A percentile compares a stretch with the other conserved stretches of the same genome.
Conservation (phyloP, 2,113 vertebrate species). For the Rhegmatorhina hoffmannsi region DNA sequence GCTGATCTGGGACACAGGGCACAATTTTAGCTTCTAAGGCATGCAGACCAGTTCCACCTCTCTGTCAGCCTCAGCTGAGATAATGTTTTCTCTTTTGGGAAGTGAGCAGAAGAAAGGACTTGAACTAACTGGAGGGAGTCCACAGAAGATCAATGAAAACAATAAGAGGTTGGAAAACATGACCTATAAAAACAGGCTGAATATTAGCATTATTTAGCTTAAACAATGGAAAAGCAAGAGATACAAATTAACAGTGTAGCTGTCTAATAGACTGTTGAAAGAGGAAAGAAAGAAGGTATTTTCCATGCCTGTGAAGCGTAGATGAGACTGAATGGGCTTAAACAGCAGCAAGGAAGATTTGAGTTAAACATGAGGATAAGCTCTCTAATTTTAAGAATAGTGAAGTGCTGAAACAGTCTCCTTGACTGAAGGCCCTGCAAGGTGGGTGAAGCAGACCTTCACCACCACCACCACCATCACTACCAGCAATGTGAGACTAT, state of each 20-base stretch:
- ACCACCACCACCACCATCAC: neutral
- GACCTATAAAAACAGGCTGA: neutral
- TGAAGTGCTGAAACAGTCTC: neutral
- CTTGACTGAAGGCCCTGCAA: fast-evolving
- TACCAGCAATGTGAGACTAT: neutral
- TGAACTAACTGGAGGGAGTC: neutral
- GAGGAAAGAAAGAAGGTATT: neutral
- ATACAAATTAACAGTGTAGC: neutral
- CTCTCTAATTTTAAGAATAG: neutral
- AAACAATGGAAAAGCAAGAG: slow-evolving; percentile 20
- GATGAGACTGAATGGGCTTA: slow-evolving; percentile 14
- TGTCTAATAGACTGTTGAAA: neutral
- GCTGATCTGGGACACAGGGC: neutral
- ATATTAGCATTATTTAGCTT: neutral
- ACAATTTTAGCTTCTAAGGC: neutral
- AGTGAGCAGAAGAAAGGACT: neutral
- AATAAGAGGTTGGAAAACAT: neutral
- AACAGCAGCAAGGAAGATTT: neutral
- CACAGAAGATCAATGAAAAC: neutral
- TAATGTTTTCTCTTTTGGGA: fast-evolving
- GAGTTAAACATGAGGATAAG: neutral
- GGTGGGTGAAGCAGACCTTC: neutral
- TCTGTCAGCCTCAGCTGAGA: neutral
- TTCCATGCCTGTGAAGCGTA: neutral
- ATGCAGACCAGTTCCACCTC: neutral